These are phyloP conservation scores for Macaca nemestrina DNA, from an alignment of 2,113 vertebrate species.

Conservation along the genomic window DNA sequence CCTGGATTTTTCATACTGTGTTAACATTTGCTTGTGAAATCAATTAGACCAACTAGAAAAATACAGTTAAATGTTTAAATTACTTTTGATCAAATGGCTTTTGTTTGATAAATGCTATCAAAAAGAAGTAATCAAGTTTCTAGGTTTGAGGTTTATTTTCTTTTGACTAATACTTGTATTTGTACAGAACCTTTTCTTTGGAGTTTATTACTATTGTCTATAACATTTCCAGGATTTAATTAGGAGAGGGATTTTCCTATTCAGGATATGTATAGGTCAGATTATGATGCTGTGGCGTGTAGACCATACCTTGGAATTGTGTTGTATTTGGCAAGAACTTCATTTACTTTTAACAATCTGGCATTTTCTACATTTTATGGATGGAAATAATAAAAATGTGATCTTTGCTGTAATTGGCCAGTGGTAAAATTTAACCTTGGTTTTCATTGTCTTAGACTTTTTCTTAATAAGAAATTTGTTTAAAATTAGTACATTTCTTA, in stretches of 20 bases:
- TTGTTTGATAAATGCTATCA: background rate
- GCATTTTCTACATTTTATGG: conserved; percentile 10
- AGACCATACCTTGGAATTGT: background rate
- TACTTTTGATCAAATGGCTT: background rate
- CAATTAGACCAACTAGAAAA: background rate
- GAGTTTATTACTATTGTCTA: background rate
- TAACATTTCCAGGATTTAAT: background rate
- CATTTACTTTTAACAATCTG: background rate
- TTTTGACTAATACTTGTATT: background rate
- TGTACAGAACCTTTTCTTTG: background rate
- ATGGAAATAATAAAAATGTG: background rate
- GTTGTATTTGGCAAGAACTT: background rate
- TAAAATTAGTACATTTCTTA: background rate
- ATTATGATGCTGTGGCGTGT: background rate
- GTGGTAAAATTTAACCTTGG: background rate
- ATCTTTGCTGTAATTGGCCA: background rate
- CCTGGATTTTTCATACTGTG: background rate
- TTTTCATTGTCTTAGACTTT: background rate
- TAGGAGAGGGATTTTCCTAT: background rate
- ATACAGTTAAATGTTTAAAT: background rate
- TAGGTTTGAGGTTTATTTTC: background rate
- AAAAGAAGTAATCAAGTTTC: background rate
- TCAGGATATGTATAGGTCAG: background rate
- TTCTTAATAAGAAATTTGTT: conserved; percentile 1
- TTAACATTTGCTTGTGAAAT: background rate